Evolutionary conservation across 2,797 vertebrate genomes (phyloP).

Genomic region (Trachurus trachurus): DNA sequence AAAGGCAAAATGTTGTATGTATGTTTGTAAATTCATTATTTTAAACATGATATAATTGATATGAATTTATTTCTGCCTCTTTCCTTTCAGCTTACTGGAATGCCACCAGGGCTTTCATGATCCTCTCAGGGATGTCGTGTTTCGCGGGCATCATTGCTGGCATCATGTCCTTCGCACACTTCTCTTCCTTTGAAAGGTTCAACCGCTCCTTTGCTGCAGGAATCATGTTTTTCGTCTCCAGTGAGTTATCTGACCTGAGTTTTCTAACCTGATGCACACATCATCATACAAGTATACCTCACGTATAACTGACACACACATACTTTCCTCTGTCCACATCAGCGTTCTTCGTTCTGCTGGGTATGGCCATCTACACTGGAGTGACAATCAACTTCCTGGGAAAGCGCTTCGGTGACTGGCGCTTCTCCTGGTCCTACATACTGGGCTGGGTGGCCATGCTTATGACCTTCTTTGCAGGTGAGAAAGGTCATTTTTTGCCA

Average conservation of each 20-base stretch:
- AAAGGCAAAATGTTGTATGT: background rate
- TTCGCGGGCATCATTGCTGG: constrained; percentile 89
- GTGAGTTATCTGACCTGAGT: constrained; percentile 79
- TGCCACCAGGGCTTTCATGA: constrained; percentile 92
- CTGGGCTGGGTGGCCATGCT: constrained; percentile 92
- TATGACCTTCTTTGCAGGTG: constrained; percentile 93
- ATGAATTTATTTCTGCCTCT: constrained; percentile 17
- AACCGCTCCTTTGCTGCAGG: constrained; percentile 91
- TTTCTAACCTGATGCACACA: background rate
- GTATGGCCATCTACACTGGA: constrained; percentile 91
- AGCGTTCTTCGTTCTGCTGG: constrained; percentile 90
- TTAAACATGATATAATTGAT: too few relatives aligned
- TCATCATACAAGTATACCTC: background rate
- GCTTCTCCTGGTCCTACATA: constrained; percentile 95
- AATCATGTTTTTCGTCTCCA: constrained; percentile 91
- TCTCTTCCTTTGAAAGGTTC: constrained; percentile 88
- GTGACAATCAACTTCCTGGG: constrained; percentile 92
- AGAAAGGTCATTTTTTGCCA: background rate
- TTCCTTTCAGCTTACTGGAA: constrained; percentile 90
- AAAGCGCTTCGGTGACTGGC: constrained; percentile 91
- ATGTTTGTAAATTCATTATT: background rate
- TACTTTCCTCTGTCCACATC: background rate
- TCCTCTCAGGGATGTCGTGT: constrained; percentile 90
- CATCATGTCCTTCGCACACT: constrained; percentile 90
- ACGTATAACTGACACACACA: constrained; percentile 5